Evolutionary conservation across 2,888 invertebrate genomes (phyloP).

Genomic region (Sipha maydis): DNA sequence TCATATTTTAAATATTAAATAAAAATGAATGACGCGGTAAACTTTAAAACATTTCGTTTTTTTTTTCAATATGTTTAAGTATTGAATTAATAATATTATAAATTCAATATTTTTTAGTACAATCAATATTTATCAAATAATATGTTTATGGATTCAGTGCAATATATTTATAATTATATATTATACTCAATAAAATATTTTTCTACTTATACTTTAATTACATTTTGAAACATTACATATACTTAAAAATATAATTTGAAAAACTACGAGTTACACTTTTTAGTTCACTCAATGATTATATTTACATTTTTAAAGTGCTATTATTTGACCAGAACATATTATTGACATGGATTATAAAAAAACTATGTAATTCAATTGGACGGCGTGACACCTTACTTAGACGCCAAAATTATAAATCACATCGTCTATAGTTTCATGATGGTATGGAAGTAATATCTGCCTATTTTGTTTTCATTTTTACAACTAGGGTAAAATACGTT

Average conservation of each 20-base stretch:
- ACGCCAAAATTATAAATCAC: constrained; percentile 11
- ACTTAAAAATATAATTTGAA: neutral
- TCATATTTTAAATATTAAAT: too few relatives aligned
- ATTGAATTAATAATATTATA: too few relatives aligned
- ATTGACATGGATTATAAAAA: neutral
- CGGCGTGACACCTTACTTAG: neutral
- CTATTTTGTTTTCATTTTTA: neutral
- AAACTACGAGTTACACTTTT: neutral
- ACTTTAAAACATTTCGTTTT: too few relatives aligned
- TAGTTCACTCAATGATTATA: neutral
- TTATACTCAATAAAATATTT: too few relatives aligned
- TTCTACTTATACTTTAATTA: too few relatives aligned
- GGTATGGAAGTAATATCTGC: neutral
- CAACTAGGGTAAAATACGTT: neutral
- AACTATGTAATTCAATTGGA: neutral
- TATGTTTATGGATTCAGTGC: too few relatives aligned
- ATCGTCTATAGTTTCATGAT: neutral
- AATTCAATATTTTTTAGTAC: too few relatives aligned
- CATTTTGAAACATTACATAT: too few relatives aligned
- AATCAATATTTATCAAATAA: too few relatives aligned
- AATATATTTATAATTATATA: too few relatives aligned
- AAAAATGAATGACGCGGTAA: too few relatives aligned
- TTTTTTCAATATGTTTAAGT: too few relatives aligned
- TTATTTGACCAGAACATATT: neutral
- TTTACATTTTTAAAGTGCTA: neutral